These are phyloP conservation scores for Excalfactoria chinensis DNA, from an alignment of 2,113 vertebrate species.

Conservation along the genomic window DNA sequence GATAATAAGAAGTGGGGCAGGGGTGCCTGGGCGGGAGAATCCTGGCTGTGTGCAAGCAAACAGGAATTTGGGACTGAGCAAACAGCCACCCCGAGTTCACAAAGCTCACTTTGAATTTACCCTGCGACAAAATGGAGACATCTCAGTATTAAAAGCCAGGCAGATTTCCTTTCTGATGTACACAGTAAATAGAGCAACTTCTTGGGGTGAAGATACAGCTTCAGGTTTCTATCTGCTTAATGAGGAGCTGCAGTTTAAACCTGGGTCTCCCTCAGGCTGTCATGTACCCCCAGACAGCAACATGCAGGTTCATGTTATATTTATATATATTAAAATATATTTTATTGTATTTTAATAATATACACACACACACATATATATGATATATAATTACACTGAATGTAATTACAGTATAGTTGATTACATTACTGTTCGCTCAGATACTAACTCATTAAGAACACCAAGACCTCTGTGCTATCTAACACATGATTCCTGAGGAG, in stretches of 20 bases:
- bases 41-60: background rate
- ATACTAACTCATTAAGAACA: background rate
- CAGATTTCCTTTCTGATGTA: background rate
- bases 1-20: background rate
- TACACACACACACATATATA: no score
- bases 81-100: background rate
- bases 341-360: no score
- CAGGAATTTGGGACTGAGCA: background rate
- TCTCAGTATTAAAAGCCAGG: background rate
- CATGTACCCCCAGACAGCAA: background rate
- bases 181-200: background rate
- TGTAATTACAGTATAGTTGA: background rate
- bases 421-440: background rate
- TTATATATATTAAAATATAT: no score
- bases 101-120: background rate
- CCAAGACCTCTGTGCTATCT: background rate
- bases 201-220: background rate
- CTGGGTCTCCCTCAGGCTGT: background rate
- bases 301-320: accelerated
- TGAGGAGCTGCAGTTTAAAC: background rate
- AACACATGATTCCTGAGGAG: background rate
- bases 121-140: accelerated
- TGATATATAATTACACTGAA: no score
- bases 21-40: background rate
- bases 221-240: background rate